phyloP scores from a whole-genome alignment of 2,797 vertebrate genomes.

The Dendrocincla fuliginosa region DNA sequence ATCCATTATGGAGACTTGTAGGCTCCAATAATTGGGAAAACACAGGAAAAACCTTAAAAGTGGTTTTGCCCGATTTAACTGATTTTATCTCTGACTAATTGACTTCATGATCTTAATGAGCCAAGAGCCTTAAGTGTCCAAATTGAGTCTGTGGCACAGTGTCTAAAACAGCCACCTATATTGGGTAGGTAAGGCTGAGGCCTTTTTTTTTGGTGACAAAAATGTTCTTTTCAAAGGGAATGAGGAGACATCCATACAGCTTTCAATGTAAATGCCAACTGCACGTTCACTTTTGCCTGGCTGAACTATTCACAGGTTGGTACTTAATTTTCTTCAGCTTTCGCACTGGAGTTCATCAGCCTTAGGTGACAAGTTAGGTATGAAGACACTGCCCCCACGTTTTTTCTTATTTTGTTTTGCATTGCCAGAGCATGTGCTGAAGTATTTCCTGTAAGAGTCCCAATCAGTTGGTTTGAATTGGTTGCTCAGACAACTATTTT shows the following conservation, averaged over 20 bases:
- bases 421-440: background rate
- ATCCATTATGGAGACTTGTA: background rate
- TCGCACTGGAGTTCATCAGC: background rate
- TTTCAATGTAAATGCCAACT: constrained; percentile 23
- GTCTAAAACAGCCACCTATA: background rate
- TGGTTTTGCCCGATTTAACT: background rate
- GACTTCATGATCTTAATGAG: background rate
- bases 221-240: background rate
- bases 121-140: background rate
- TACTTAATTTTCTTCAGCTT: constrained; percentile 4
- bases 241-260: background rate
- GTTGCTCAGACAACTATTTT: background rate
- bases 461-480: accelerated
- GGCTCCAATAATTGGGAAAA: background rate
- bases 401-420: background rate
- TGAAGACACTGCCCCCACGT: background rate
- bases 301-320: constrained; percentile 5
- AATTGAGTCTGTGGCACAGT: background rate
- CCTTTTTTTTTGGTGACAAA: background rate
- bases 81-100: background rate
- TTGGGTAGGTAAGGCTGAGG: background rate
- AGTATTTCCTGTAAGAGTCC: background rate
- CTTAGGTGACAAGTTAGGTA: background rate
- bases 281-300: background rate
- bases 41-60: background rate